These are phyloP conservation scores for Chrysomela aeneicollis DNA, from an alignment of 2,888 invertebrate species.

Conservation along the genomic window DNA sequence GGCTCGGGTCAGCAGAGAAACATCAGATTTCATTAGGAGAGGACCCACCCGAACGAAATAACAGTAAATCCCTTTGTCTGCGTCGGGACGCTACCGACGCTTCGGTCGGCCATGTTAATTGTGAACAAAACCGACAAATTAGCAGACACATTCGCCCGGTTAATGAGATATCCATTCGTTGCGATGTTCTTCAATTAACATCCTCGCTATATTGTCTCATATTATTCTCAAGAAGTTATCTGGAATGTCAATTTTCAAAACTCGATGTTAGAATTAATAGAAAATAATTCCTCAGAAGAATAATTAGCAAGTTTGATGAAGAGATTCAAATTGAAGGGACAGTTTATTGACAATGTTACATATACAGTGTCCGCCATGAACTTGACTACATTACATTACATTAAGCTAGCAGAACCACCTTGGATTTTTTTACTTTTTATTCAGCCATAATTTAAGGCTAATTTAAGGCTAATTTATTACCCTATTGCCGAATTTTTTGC, in stretches of 20 bases:
- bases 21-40: constrained; percentile 46
- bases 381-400: no score
- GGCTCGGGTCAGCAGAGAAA: constrained; percentile 30
- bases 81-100: constrained; percentile 8
- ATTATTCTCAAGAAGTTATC: constrained; percentile 30
- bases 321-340: no score
- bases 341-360: no score
- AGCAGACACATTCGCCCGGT: constrained; percentile 47
- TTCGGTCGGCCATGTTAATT: constrained; percentile 33
- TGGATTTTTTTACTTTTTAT: no score
- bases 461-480: no score
- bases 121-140: constrained; percentile 55
- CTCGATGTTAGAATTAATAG: constrained; percentile 4
- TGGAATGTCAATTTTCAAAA: constrained; percentile 28
- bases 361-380: no score
- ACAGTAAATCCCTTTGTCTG: constrained; percentile 44
- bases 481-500: no score
- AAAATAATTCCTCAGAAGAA: no score
- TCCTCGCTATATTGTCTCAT: constrained; percentile 30
- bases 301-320: no score
- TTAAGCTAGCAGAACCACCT: no score
- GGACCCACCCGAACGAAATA: constrained; percentile 41
- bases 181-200: constrained; percentile 46
- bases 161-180: constrained; percentile 51
- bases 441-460: no score